Evolutionary conservation across 2,113 vertebrate genomes (phyloP), one percentile per base, ranked within the genome.

Genomic region (Lepisosteus osseus): DNA sequence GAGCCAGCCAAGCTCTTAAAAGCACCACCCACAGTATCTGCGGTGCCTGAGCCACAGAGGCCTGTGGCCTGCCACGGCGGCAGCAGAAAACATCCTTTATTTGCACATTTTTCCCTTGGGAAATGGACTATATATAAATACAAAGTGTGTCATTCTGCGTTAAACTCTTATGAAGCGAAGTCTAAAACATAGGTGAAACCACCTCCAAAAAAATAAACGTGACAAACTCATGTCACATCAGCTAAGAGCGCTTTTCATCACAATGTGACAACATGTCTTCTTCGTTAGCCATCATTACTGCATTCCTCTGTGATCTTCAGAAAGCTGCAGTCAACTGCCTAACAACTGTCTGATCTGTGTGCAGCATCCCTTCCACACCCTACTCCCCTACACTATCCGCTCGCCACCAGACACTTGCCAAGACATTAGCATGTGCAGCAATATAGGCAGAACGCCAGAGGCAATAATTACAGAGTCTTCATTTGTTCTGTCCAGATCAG

Each of bases 201-300:
- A 59, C 11, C 56, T 12, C 13, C 47, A 51, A 51, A 8, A 59
- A 59, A n/a, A 14, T 59, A 13, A 29, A 29, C 29, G 29, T 11
- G 87, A 86, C 79, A 85, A 74, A 87, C 80, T 84, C 74, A 61
- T 13, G 87, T 86, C 90, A 90, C 89, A 89, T 90, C 89, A 87
- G 83, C 83, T 88, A 84, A 87, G 80, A 83, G 82, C 86, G 87
- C 86, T 90, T 90, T 90, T 90, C 89, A 90, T 92, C 90, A 90
- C 84, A 82, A 74, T 75, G 81, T 88, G 90, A 92, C 89, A 88
- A 86, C 73, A 80, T 85, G 89, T 88, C 90, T 89, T 82, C 89
- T 87, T 82, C 81, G 77, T 82, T 89, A 83, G 83, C 85, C 72
- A 77, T 92, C 86, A 91, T 82, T 77, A 77, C 74, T 75, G 80